phyloP scores from a whole-genome alignment of 2,797 vertebrate species.

The Rousettus madagascariensis region DNA sequence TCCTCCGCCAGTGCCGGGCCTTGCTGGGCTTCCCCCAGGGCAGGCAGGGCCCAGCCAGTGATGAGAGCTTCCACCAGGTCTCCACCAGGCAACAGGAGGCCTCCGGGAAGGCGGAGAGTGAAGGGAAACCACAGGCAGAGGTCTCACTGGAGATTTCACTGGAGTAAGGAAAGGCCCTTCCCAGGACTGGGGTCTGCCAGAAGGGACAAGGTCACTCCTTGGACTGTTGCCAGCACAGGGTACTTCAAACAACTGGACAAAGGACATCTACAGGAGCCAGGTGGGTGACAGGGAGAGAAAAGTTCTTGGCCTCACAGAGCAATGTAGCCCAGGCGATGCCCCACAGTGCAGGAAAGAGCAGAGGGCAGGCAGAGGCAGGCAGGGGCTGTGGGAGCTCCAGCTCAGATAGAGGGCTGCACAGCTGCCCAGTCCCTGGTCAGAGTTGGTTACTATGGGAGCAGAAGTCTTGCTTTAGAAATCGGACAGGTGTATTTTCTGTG shows the following conservation, averaged over 20 bases:
- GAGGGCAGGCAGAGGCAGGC: background rate
- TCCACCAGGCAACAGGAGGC: accelerated
- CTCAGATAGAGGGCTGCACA: background rate
- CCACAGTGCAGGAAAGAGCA: background rate
- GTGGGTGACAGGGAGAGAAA: background rate
- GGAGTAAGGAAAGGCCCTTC: background rate
- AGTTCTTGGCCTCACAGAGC: background rate
- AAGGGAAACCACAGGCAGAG: background rate
- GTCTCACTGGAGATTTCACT: background rate
- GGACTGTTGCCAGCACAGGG: background rate
- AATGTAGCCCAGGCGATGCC: background rate
- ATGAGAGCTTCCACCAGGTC: background rate
- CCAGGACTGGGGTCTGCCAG: background rate
- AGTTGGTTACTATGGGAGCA: background rate
- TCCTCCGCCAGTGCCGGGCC: conserved; percentile 62
- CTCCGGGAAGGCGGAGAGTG: background rate
- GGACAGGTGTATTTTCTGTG: background rate
- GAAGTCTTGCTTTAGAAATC: background rate
- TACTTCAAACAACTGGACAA: background rate
- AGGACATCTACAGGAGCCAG: background rate
- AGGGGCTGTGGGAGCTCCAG: background rate
- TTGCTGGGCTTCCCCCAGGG: background rate
- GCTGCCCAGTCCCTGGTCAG: background rate
- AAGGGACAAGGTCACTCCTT: background rate
- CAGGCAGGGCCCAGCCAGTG: background rate